These are phyloP conservation scores for Hippopotamyrus pictus DNA, from an alignment of 2,797 vertebrate genomes.

Conservation along the genomic window DNA sequence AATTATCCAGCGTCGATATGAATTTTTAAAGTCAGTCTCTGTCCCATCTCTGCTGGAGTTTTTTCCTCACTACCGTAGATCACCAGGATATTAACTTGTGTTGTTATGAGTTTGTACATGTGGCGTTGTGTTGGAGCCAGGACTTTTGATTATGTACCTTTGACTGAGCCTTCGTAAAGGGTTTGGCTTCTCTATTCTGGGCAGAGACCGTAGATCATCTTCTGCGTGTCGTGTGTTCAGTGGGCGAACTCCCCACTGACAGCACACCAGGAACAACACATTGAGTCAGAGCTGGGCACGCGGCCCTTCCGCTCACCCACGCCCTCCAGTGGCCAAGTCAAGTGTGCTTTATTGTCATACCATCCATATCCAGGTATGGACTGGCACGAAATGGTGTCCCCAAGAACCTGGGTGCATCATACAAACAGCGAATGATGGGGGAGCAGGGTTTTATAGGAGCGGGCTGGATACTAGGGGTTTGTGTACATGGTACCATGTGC, in stretches of 20 bases:
- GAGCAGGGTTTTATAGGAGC: neutral
- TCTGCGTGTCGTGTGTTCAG: neutral
- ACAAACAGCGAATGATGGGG: neutral
- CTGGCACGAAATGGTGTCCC: neutral
- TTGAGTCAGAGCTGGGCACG: neutral
- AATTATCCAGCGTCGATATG: conserved; percentile 64
- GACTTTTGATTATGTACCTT: neutral
- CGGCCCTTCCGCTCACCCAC: neutral
- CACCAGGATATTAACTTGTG: conserved; percentile 5
- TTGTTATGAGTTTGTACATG: neutral
- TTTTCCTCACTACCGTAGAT: conserved; percentile 39
- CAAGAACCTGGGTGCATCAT: neutral
- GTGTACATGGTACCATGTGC: neutral
- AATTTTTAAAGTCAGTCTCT: conserved; percentile 58
- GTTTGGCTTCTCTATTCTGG: neutral
- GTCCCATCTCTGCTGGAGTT: neutral
- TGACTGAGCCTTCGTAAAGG: neutral
- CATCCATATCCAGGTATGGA: neutral
- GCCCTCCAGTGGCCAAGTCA: neutral
- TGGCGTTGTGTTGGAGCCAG: neutral
- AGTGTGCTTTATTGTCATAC: neutral
- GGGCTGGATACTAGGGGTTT: neutral
- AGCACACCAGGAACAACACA: neutral
- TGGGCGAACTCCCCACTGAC: neutral
- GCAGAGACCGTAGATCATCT: neutral